These are phyloP conservation scores for Coelopa frigida DNA, from an alignment of 1,140 invertebrate species.

Conservation along the genomic window DNA sequence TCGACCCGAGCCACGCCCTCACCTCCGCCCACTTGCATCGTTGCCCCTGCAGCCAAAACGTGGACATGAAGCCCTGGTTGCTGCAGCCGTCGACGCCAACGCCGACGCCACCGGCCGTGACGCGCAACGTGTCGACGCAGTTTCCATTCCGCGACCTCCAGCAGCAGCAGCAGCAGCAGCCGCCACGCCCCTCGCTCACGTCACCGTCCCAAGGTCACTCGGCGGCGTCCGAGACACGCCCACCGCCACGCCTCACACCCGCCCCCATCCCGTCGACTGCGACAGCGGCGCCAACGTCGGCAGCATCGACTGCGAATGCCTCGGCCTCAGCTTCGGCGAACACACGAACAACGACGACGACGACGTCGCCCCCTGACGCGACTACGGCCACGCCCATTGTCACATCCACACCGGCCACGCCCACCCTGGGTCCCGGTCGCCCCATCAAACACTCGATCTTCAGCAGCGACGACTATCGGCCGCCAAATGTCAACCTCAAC, in stretches of 20 bases:
- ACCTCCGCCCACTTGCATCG: not conserved
- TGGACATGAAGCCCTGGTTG: too few species aligned
- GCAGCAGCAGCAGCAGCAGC: not conserved
- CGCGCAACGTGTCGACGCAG: not conserved
- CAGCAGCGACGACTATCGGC: not conserved
- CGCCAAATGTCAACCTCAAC: not conserved
- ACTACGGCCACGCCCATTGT: not conserved
- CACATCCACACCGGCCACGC: not conserved
- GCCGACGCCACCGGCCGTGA: not conserved
- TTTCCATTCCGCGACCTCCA: not conserved
- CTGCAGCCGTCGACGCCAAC: not conserved
- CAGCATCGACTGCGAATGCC: too few species aligned
- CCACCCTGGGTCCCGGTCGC: not conserved
- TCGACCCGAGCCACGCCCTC: not conserved
- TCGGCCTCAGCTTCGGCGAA: too few species aligned
- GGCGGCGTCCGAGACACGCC: too few species aligned
- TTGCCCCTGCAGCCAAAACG: not conserved
- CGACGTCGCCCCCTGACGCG: not conserved
- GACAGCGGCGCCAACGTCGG: too few species aligned
- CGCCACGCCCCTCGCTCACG: not conserved
- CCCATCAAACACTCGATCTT: not conserved
- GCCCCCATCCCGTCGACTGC: too few species aligned
- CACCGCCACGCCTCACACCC: too few species aligned
- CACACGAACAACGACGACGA: not conserved
- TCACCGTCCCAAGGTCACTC: too few species aligned